Conservation (phyloP, 2,113 vertebrate species). For the Entelurus aequoreus region DNA sequence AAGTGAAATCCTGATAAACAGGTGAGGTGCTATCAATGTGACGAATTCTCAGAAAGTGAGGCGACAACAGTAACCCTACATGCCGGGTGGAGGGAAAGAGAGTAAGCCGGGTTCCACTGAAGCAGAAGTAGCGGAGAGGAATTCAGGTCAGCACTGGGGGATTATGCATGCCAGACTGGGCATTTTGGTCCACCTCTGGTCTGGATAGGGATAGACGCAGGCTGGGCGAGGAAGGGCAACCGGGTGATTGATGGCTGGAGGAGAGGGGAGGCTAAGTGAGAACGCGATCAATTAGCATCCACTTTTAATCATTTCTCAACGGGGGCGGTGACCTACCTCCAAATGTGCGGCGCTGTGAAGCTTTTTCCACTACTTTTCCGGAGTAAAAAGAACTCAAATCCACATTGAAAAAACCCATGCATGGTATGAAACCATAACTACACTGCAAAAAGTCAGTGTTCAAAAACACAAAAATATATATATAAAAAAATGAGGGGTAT, state of each 20-base stretch:
- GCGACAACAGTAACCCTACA: conserved; percentile 21
- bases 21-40: conserved; percentile 42
- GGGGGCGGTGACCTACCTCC: conserved; percentile 18
- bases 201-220: conserved; percentile 18
- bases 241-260: conserved; percentile 21
- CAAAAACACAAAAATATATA: too few species aligned
- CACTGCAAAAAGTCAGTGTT: too few species aligned
- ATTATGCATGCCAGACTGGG: conserved; percentile 30
- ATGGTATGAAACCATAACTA: too few species aligned
- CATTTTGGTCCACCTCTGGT: conserved; percentile 35
- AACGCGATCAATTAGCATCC: conserved; percentile 32
- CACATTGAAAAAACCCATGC: too few species aligned
- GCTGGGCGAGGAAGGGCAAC: conserved; percentile 20
- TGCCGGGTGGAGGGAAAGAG: conserved; percentile 35
- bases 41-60: conserved; percentile 28
- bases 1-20: conserved; percentile 57
- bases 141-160: conserved; percentile 50
- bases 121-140: conserved; percentile 34
- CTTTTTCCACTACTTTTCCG: too few species aligned
- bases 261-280: conserved; percentile 17
- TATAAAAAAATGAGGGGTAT: too few species aligned
- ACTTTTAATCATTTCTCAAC: conserved; percentile 28
- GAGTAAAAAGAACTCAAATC: too few species aligned
- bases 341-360: not conserved
- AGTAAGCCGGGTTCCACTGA: conserved; percentile 28